A percentile compares a stretch with the other conserved stretches of the same genome.
Conservation (phyloP, 2,888 invertebrate species). For the Diploptera punctata region DNA sequence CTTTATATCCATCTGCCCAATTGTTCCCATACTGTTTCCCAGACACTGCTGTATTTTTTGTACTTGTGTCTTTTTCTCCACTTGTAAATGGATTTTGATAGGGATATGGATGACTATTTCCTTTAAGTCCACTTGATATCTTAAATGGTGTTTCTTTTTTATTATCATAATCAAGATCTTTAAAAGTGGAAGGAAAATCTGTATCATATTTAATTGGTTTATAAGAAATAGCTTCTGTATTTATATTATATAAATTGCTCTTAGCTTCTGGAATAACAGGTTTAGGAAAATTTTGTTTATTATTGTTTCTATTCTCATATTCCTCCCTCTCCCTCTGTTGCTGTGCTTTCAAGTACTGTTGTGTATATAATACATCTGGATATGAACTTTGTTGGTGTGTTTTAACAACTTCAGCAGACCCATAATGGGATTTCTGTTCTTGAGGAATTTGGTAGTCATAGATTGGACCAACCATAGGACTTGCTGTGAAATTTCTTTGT, state of each 20-base stretch:
- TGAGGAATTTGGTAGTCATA: background rate
- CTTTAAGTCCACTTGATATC: background rate
- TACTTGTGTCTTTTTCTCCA: background rate
- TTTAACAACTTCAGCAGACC: background rate
- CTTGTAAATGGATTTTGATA: background rate
- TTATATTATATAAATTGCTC: background rate
- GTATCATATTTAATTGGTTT: conserved; percentile 15
- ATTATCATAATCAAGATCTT: background rate
- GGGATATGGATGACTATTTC: background rate
- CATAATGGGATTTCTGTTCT: background rate
- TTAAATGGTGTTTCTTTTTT: background rate
- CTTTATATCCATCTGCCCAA: conserved; percentile 3
- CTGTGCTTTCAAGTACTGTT: conserved; percentile 4
- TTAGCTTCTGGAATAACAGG: conserved; percentile 12
- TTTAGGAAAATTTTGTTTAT: background rate
- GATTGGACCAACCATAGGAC: conserved; percentile 1
- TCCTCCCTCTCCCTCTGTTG: conserved; percentile 9
- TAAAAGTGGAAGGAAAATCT: background rate
- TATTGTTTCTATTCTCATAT: background rate
- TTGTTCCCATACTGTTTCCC: background rate
- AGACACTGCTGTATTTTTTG: background rate
- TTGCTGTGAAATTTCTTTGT: conserved; percentile 8
- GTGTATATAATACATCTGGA: conserved; percentile 5
- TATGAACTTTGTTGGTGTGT: background rate
- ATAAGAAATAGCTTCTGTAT: background rate